A percentile compares a stretch with the other conserved stretches of the same genome.
phyloP scores from a whole-genome alignment of 1,140 invertebrate genomes.

The Scaptomyza hsui region DNA sequence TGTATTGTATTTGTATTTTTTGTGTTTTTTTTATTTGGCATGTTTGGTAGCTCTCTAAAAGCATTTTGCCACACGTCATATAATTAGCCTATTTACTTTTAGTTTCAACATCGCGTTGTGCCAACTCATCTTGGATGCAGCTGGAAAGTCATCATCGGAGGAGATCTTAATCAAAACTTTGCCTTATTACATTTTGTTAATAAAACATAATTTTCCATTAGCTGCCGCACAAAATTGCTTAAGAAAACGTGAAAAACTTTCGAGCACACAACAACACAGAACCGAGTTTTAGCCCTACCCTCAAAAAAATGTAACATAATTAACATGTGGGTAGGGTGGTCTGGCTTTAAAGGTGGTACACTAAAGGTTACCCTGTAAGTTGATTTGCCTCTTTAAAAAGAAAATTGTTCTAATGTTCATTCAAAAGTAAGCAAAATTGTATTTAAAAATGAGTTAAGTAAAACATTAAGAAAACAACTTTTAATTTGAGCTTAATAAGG shows the following conservation, averaged over 20 bases:
- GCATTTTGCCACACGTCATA: slow-evolving; percentile 16
- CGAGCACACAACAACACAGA: slow-evolving; percentile 13
- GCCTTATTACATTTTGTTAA: slow-evolving; percentile 24
- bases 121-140: slow-evolving; percentile 25
- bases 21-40: slow-evolving; percentile 10
- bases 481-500: too few relatives aligned
- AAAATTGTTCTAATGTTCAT: too few relatives aligned
- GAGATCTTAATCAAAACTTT: slow-evolving; percentile 25
- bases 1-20: too few relatives aligned
- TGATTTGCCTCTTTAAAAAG: too few relatives aligned
- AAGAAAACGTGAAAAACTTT: slow-evolving; percentile 63
- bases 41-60: slow-evolving; percentile 3
- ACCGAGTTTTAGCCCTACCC: slow-evolving; percentile 1
- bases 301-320: neutral
- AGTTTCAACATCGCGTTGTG: neutral
- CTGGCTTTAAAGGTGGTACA: neutral
- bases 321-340: neutral
- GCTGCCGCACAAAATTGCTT: slow-evolving; percentile 44
- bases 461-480: too few relatives aligned
- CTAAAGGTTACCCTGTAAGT: neutral
- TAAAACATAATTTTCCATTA: slow-evolving; percentile 69
- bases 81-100: slow-evolving; percentile 28
- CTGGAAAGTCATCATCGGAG: slow-evolving; percentile 16
- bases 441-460: too few relatives aligned
- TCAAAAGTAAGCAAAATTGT: too few relatives aligned